Conservation (phyloP, 2,797 vertebrate genomes). For the Peromyscus melanophrys region DNA sequence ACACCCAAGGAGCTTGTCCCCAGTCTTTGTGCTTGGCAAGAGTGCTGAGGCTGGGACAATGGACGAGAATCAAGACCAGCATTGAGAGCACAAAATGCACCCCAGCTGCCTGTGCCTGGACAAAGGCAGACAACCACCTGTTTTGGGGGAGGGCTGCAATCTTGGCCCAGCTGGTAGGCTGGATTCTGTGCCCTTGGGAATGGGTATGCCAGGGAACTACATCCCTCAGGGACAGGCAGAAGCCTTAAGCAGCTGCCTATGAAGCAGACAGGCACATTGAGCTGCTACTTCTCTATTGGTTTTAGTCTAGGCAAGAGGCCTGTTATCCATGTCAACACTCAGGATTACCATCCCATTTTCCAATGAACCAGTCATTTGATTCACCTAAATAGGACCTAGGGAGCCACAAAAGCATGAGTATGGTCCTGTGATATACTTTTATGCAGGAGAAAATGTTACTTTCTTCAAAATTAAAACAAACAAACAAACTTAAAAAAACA, state of each 20-base stretch:
- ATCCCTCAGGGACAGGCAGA: not conserved
- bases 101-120: constrained; percentile 50
- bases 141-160: constrained; percentile 56
- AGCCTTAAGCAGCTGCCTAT: constrained; percentile 56
- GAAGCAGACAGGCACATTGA: constrained; percentile 4
- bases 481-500: not conserved
- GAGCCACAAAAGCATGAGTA: not conserved
- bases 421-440: not conserved
- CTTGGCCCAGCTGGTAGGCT: constrained; percentile 67
- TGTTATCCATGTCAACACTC: not conserved
- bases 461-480: constrained; percentile 15
- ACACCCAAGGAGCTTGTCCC: constrained; percentile 16
- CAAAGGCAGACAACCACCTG: constrained; percentile 71
- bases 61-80: constrained; percentile 63
- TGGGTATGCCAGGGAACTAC: constrained; percentile 48
- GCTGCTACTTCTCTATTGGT: not conserved
- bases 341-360: not conserved
- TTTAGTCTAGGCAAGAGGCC: not conserved
- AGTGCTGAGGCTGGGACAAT: constrained; percentile 47
- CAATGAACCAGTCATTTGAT: not conserved
- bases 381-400: not conserved
- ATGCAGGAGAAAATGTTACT: not conserved
- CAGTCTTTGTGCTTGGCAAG: constrained; percentile 57
- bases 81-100: constrained; percentile 22
- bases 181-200: constrained; percentile 59